Conservation (phyloP, 2,888 invertebrate species). For the Dorcus hopei region DNA sequence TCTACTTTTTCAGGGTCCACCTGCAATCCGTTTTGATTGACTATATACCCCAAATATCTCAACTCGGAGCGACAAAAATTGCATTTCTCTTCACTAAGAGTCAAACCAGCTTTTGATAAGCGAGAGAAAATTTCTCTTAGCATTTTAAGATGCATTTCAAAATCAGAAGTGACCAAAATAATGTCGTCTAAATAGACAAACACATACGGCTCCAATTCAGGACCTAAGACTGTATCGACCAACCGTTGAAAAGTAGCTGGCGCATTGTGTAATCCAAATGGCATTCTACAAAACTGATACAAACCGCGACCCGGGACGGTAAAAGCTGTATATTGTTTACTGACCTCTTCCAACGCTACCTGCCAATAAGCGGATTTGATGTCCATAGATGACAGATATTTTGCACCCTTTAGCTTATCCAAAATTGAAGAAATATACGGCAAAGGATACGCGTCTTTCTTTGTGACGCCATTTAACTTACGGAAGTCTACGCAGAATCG, state of each 20-base stretch:
- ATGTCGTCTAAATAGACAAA: constrained; percentile 30
- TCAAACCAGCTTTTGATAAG: constrained; percentile 25
- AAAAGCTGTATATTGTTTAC: constrained; percentile 31
- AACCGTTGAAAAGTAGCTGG: constrained; percentile 35
- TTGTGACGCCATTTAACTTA: constrained; percentile 18
- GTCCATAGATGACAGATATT: constrained; percentile 20
- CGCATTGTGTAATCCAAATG: constrained; percentile 32
- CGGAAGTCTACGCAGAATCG: constrained; percentile 29
- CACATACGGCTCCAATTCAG: constrained; percentile 22
- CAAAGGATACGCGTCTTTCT: constrained; percentile 21
- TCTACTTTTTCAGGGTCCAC: constrained; percentile 16
- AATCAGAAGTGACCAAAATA: constrained; percentile 23
- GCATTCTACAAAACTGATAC: constrained; percentile 34
- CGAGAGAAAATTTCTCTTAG: constrained; percentile 25
- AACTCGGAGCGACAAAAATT: constrained; percentile 28
- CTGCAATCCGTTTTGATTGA: constrained; percentile 25
- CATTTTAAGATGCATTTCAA: constrained; percentile 24
- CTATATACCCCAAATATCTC: constrained; percentile 33
- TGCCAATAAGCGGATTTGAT: constrained; percentile 24
- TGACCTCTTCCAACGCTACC: constrained; percentile 18
- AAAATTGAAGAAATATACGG: constrained; percentile 17
- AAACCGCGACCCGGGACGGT: constrained; percentile 31
- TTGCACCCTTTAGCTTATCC: constrained; percentile 19
- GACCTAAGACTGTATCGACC: constrained; percentile 30
- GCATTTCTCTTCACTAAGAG: constrained; percentile 26